These are phyloP conservation scores for Aricia agestis DNA, from an alignment of 1,140 invertebrate genomes.

Conservation along the genomic window DNA sequence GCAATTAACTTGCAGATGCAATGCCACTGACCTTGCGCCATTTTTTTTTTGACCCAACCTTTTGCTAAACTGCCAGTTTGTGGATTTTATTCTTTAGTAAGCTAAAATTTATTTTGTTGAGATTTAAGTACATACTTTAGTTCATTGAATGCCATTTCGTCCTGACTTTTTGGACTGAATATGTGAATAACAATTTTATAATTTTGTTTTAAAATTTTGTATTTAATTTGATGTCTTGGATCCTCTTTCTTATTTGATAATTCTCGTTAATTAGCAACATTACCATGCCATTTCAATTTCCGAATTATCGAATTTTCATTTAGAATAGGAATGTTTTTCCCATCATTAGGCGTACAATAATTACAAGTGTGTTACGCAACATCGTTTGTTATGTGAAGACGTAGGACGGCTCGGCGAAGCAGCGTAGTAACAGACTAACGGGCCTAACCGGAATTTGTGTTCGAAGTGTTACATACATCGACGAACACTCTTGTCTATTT, in stretches of 20 bases:
- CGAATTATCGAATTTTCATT: too few relatives aligned
- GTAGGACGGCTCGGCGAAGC: conserved; percentile 34
- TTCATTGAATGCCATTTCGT: too few relatives aligned
- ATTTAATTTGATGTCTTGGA: too few relatives aligned
- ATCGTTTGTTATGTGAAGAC: conserved; percentile 38
- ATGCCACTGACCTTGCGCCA: conserved; percentile 43
- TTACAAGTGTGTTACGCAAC: conserved; percentile 34
- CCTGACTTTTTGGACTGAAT: too few relatives aligned
- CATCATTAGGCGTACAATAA: conserved; percentile 3
- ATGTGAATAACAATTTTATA: too few relatives aligned
- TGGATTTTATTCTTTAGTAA: neutral
- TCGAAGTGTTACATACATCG: conserved; percentile 2
- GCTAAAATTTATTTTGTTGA: too few relatives aligned
- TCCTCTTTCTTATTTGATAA: too few relatives aligned
- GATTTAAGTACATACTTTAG: too few relatives aligned
- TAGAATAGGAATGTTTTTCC: neutral
- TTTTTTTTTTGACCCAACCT: conserved; percentile 12
- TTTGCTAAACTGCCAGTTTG: neutral
- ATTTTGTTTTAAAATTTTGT: too few relatives aligned
- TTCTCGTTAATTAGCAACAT: too few relatives aligned
- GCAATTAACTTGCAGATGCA: conserved; percentile 43
- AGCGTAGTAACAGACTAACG: conserved; percentile 52
- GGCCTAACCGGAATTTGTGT: conserved; percentile 46
- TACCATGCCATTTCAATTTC: too few relatives aligned
- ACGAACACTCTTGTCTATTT: neutral